These are phyloP conservation scores for Meteorus sp. DNA, from an alignment of 1,140 invertebrate genomes.

Conservation along the genomic window DNA sequence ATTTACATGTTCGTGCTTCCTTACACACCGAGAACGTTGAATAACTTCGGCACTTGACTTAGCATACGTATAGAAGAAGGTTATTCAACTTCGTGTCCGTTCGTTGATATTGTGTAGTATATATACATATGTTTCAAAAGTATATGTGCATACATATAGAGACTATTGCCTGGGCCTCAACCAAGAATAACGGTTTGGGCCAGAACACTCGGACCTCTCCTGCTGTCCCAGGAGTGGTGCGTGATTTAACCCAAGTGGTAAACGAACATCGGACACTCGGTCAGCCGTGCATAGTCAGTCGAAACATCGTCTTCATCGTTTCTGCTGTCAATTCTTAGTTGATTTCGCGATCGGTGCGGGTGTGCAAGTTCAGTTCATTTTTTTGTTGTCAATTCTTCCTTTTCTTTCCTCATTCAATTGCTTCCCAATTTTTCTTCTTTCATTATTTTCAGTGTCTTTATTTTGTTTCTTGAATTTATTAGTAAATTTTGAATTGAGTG, in stretches of 20 bases:
- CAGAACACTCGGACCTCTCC: conserved; percentile 36
- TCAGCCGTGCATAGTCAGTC: conserved; percentile 56
- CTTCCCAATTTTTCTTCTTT: too few relatives aligned
- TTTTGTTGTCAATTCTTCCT: conserved; percentile 7
- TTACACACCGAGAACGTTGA: not conserved
- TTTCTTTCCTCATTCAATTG: not conserved
- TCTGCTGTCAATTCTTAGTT: not conserved
- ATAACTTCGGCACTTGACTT: conserved; percentile 32
- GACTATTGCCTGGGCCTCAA: conserved; percentile 13
- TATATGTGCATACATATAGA: conserved; percentile 8
- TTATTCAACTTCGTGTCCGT: conserved; percentile 54
- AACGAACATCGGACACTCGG: too few relatives aligned
- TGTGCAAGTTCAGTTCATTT: conserved; percentile 10
- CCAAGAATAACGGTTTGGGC: conserved; percentile 37
- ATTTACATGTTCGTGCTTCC: not conserved
- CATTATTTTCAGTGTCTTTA: not conserved
- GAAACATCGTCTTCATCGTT: conserved; percentile 46
- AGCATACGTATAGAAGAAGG: conserved; percentile 50
- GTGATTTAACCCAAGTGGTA: too few relatives aligned
- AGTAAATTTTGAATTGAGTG: too few relatives aligned
- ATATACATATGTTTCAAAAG: too few relatives aligned
- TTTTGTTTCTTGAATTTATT: too few relatives aligned
- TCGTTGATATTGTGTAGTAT: too few relatives aligned
- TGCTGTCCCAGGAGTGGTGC: conserved; percentile 22
- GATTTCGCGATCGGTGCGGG: too few relatives aligned